These are phyloP conservation scores for Tragelaphus scriptus DNA, from an alignment of 2,113 vertebrate species.

Conservation along the genomic window DNA sequence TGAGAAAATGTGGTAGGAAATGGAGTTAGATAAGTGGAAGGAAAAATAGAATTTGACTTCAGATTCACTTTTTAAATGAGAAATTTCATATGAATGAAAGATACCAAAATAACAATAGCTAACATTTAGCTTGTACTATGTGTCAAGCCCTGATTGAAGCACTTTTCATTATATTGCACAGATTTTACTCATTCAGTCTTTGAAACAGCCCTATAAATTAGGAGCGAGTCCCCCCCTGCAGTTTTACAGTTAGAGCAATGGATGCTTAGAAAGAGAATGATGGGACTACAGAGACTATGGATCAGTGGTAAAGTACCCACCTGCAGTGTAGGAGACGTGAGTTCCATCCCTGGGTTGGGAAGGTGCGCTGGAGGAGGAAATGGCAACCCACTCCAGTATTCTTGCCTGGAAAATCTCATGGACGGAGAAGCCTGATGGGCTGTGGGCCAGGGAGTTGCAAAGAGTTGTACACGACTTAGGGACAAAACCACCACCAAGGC, in stretches of 20 bases:
- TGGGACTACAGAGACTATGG: not conserved
- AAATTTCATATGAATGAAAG: conserved; percentile 9
- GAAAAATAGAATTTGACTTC: not conserved
- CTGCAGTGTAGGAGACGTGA: not conserved
- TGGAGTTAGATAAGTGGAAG: not conserved
- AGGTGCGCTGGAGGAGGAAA: not conserved
- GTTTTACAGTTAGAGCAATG: not conserved
- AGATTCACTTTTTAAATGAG: not conserved
- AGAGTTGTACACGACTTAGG: rapidly evolving
- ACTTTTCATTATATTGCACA: not conserved
- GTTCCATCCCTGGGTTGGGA: not conserved
- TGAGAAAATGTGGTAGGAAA: not conserved
- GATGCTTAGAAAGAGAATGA: not conserved
- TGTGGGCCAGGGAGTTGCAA: not conserved
- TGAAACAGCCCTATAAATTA: not conserved
- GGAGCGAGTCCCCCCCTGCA: not conserved
- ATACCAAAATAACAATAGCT: not conserved
- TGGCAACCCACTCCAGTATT: not conserved
- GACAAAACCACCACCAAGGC: not conserved
- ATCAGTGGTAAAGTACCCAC: not conserved
- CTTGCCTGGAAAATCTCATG: not conserved
- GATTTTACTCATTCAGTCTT: not conserved
- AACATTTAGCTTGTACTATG: not conserved
- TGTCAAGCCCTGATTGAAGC: not conserved
- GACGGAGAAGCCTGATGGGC: not conserved